A percentile compares a stretch with the other conserved stretches of the same genome.
phyloP scores from a whole-genome alignment of 64 coral and sea anemone genomes.

The Dendrophyllia cribrosa region DNA sequence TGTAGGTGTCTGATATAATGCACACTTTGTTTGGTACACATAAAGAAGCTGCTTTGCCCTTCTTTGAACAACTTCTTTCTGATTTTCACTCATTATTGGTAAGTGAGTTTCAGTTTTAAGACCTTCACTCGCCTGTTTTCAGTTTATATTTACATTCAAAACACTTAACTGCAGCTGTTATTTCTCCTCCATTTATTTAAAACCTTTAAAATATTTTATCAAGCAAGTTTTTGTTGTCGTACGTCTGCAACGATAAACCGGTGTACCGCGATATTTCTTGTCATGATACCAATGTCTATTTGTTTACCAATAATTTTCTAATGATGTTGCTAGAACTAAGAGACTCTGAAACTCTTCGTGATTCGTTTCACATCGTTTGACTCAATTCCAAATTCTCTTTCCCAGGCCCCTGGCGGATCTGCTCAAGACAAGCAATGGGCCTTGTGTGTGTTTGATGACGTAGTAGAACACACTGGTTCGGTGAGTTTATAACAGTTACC shows the following conservation, averaged over 20 bases:
- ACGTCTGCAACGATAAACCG: no score
- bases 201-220: no score
- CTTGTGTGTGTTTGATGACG: slow-evolving; percentile 96
- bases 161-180: no score
- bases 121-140: no score
- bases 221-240: no score
- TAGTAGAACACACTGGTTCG: slow-evolving; percentile 91
- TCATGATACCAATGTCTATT: no score
- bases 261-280: no score
- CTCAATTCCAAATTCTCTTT: neutral
- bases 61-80: slow-evolving; percentile 74
- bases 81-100: slow-evolving; percentile 80
- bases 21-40: slow-evolving; percentile 76
- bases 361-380: neutral
- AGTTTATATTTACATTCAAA: no score
- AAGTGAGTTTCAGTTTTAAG: neutral
- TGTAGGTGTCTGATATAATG: slow-evolving; percentile 81
- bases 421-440: slow-evolving; percentile 95
- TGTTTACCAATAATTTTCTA: no score
- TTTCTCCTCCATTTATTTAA: no score
- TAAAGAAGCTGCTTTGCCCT: slow-evolving; percentile 69
- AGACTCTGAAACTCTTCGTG: neutral
- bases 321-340: no score
- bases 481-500: slow-evolving; percentile 42
- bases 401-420: slow-evolving; percentile 74